phyloP scores from a whole-genome alignment of 1,140 invertebrate species.

The Drosophila sp. region DNA sequence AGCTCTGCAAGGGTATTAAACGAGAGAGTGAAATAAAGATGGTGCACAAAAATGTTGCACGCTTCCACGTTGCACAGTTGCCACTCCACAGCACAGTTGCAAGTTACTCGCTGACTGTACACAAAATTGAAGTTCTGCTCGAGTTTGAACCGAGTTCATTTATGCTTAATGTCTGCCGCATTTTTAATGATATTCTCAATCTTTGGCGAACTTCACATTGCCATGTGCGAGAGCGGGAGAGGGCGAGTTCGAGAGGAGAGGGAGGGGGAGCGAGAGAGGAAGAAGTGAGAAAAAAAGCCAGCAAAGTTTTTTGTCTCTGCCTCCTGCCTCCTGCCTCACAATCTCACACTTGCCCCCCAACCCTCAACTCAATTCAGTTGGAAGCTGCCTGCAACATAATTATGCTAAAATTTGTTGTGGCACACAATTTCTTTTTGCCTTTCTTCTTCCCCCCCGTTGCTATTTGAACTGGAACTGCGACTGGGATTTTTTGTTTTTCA shows the following conservation, averaged over 20 bases:
- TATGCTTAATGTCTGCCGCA: constrained; percentile 73
- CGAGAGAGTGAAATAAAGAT: not conserved
- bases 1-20: not conserved
- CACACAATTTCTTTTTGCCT: constrained; percentile 62
- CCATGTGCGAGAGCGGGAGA: constrained; percentile 18
- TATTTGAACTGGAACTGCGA: constrained; percentile 44
- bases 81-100: constrained; percentile 1
- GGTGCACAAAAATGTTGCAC: constrained; percentile 60
- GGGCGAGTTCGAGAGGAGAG: not conserved
- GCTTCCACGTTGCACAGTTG: constrained; percentile 35
- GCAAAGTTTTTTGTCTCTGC: constrained; percentile 37
- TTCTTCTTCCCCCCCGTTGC: constrained; percentile 35
- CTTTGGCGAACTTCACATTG: constrained; percentile 29
- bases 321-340: no score
- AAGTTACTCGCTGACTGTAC: constrained; percentile 25
- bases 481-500: constrained; percentile 18
- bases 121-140: constrained; percentile 32
- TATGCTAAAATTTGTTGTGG: constrained; percentile 81
- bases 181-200: constrained; percentile 70
- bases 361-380: not conserved
- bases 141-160: constrained; percentile 65
- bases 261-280: not conserved
- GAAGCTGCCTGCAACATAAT: constrained; percentile 65
- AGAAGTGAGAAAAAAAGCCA: no score
- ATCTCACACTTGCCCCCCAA: no score